Evolutionary conservation across 2,888 invertebrate species (phyloP).

Genomic region (Caenorhabditis sp.): DNA sequence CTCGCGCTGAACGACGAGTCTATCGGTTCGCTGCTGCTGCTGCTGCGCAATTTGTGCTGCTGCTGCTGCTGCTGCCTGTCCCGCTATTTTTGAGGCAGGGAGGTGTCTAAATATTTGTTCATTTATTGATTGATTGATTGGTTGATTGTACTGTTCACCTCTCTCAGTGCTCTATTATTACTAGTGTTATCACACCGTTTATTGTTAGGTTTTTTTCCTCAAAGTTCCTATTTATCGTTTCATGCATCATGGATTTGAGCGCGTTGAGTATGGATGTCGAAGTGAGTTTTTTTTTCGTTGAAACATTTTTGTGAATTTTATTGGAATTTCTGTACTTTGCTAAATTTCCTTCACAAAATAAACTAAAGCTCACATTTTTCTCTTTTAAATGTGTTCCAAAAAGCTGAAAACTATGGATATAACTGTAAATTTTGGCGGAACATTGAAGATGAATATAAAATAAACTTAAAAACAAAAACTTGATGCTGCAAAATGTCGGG

Average conservation of each 20-base stretch:
- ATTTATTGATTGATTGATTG: constrained; percentile 1
- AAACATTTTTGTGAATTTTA: background rate
- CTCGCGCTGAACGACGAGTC: background rate
- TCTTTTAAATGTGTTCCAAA: too few relatives aligned
- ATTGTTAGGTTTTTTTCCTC: background rate
- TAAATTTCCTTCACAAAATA: too few relatives aligned
- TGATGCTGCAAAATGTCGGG: too few relatives aligned
- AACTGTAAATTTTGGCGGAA: too few relatives aligned
- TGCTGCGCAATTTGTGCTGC: background rate
- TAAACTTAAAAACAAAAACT: too few relatives aligned
- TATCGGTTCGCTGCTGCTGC: background rate
- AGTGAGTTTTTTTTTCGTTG: constrained; percentile 18
- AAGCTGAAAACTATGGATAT: too few relatives aligned
- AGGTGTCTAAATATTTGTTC: constrained; percentile 1
- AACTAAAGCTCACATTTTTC: too few relatives aligned
- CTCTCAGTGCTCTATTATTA: constrained; percentile 1
- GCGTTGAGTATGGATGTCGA: constrained; percentile 29
- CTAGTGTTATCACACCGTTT: constrained; percentile 3
- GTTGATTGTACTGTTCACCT: constrained; percentile 8
- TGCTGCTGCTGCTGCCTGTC: background rate
- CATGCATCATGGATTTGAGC: constrained; percentile 28
- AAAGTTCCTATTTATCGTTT: background rate
- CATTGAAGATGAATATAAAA: too few relatives aligned
- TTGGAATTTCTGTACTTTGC: background rate
- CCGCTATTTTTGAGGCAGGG: background rate